Evolutionary conservation across 1,140 invertebrate genomes (phyloP), one percentile per base, ranked within the genome.

Genomic region (Zaprionus lachaisei): DNA sequence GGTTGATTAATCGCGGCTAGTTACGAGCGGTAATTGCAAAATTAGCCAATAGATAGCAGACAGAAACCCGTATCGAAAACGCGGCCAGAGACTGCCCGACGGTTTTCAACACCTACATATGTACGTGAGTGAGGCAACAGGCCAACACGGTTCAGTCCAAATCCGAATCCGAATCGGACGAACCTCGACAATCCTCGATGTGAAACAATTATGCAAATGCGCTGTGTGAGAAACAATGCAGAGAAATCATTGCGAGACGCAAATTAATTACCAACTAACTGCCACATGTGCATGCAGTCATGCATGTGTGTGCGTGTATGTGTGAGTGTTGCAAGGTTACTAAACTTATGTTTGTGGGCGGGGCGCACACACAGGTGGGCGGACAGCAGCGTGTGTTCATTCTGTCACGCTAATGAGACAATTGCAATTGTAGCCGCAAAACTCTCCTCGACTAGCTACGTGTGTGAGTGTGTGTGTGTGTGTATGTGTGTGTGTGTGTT

Each of bases 361-460:
- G 34, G 26, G 26, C 38, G 38, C 12, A 24, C n/a, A 47, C n/a
- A 28, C 24, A 17, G 47, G 44, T 76, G 31, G 51, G 68, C 17
- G 51, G 66, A 41, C 58, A 66, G 77, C 38, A 57, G 71, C 61
- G 65, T 72, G 58, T 75, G 61, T 81, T 78, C 76, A 57, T 81
- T 78, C 76, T 86, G 85, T 81, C 81, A 67, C 84, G 78, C 85
- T 89, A 89, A 89, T 89, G 85, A 89, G 85, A 89, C 85, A 89
- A 90, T 89, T 81, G 85, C 84, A 74, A 90, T 84, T 89, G 64
- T 26, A 47, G 60, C 63, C 82, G 63, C 82, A 81, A 78, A 79
- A 85, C 83, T 85, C 82, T 86, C 82, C 57, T 71, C 31, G 9
- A 11, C 31, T 34, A 4, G 44, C 37, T 12, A 26, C 34, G 37